Base-by-base conservation (phyloP, 2,888 invertebrate genomes). In the Acanthoscelides obtectus region DNA sequence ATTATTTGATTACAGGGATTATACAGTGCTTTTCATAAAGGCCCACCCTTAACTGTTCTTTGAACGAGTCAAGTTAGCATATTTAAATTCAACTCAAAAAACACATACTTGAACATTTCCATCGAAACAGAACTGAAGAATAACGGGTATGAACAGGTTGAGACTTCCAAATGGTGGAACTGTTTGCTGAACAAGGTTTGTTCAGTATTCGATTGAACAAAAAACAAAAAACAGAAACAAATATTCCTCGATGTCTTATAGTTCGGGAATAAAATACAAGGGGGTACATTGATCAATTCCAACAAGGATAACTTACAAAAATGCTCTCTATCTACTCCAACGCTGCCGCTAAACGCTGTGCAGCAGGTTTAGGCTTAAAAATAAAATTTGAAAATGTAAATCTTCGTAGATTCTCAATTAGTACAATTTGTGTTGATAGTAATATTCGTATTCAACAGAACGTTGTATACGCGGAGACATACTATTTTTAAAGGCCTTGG, bases 281-380 rank as follows among this genome's bases (percentile, higher is more conserved):
- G 69, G 69, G 70, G n/a, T n/a, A 70, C 65, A 20, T 22, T 70
- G 22, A 73, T n/a, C 68, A 71, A 69, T 64, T 19, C 85, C 84
- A 68, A 68, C 68, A 68, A 77, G 75, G 73, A 74, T 72, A 75
- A 88, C 89, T 88, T 88, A 89, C 88, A 76, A 78, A 45, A 45
- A 45, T 45, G 45, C 45, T 45, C 45, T 12, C 22, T 22, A 22
- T 45, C 83, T 85, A 87, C 83, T 88, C 88, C 88, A 82, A 75
- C 73, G 80, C 76, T 73, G 80, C 74, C 66, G 76, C 77, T 73
- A 80, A 78, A 79, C 80, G 80, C 77, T 79, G 79, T 75, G 79
- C 79, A 67, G 70, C 68, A 65, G 67, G 72, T 79, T 80, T 76
- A 75, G 76, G 77, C 79, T 80, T 76, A 66, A 72, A 79, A 76